phyloP scores from a whole-genome alignment of 2,113 vertebrate species.

The Lagopus muta region DNA sequence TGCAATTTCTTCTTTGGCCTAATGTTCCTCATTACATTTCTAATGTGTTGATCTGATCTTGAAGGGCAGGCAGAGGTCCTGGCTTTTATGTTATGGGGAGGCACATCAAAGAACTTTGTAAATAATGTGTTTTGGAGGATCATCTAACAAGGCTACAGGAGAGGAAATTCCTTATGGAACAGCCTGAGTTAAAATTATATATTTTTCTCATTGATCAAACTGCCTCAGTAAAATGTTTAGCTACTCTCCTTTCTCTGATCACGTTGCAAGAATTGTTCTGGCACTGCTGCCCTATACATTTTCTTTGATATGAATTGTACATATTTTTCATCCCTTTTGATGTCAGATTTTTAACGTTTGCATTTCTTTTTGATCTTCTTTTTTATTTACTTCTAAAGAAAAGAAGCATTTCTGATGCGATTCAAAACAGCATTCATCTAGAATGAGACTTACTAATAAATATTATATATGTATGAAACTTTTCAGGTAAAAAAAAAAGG shows the following conservation, averaged over 20 bases:
- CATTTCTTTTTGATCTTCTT: neutral
- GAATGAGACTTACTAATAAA: neutral
- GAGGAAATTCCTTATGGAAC: neutral
- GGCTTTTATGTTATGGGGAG: neutral
- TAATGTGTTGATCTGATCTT: neutral
- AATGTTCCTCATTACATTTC: neutral
- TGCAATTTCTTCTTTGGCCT: neutral
- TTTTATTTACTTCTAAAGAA: neutral
- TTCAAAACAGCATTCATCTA: neutral
- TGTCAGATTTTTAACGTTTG: neutral
- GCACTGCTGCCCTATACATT: neutral
- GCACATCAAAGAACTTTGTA: neutral
- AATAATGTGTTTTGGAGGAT: neutral
- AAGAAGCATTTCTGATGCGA: neutral
- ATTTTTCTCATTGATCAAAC: neutral
- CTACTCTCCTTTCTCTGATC: neutral
- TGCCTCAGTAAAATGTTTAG: neutral
- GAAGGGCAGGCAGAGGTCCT: conserved; percentile 3
- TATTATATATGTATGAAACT: neutral
- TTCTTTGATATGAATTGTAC: neutral
- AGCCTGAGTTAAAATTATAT: neutral
- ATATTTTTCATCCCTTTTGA: neutral
- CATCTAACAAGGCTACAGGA: neutral
- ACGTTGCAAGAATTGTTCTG: neutral
- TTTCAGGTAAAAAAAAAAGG: neutral